Percentiles rank a stretch among this genome's conserved stretches.
Conservation (phyloP, 2,888 invertebrate genomes). For the Galerucella calmariensis region DNA sequence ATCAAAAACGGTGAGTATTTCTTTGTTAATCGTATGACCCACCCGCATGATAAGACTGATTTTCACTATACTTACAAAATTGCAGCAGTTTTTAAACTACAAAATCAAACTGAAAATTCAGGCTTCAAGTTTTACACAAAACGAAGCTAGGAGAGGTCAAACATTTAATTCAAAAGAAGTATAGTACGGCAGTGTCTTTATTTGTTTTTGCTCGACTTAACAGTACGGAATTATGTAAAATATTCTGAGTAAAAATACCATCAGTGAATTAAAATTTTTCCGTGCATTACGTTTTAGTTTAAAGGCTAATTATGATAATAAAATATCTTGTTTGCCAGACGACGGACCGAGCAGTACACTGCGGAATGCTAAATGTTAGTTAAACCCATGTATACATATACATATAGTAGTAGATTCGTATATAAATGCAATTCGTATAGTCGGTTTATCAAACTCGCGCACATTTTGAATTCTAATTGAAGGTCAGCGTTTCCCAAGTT, state of each 20-base stretch:
- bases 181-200: no score
- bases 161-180: no score
- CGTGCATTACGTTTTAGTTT: neutral
- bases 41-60: no score
- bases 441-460: slow-evolving; percentile 7
- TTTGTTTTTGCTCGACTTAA: no score
- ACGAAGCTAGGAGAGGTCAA: no score
- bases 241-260: slow-evolving; percentile 5
- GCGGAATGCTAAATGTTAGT: slow-evolving; percentile 6
- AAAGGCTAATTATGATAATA: slow-evolving; percentile 1
- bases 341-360: slow-evolving; percentile 7
- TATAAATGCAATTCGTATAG: slow-evolving; percentile 8
- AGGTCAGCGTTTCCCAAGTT: slow-evolving; percentile 4
- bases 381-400: neutral
- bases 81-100: no score
- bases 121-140: no score
- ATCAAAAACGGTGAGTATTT: no score
- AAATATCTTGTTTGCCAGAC: slow-evolving; percentile 8
- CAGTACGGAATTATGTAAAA: neutral
- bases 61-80: no score
- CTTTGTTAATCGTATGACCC: no score
- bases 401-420: neutral
- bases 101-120: no score
- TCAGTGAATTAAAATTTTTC: neutral
- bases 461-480: slow-evolving; percentile 9